Evolutionary conservation across 2,888 invertebrate species (phyloP), one percentile per base, ranked within the genome.

Genomic region (Ochropacha duplaris): DNA sequence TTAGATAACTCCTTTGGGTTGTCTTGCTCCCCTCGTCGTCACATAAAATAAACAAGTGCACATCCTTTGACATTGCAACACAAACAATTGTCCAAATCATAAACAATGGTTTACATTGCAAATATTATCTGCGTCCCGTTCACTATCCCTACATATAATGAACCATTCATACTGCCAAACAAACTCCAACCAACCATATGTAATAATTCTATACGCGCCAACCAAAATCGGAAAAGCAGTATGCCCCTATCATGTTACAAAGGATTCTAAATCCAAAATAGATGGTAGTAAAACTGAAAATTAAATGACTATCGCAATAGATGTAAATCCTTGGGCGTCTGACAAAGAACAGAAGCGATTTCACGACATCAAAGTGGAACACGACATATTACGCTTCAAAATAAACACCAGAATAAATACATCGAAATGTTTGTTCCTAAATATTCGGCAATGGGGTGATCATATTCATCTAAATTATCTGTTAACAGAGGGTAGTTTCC

Each of bases 281-380:
- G 86, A 85, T 78, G 72, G 85, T 78, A 80, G 72, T 91, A 92
- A 90, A 91, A 90, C 83, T 68, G 81, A 88, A 84, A 90, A 83
- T 90, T 81, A 87, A 88, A 86, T 81, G 84, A 79, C 81, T 72
- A 76, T 77, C 76, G 79, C 74, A 84, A 86, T 89, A 86, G 86
- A 89, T 84, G 85, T 91, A 88, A 88, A 87, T 88, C 90, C 85
- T 89, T 90, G 86, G 79, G 84, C 78, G 77, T 74, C 84, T 90
- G 92, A 91, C 90, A 87, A 88, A 88, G 89, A 89, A 88, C 91
- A 91, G 92, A 90, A 91, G 86, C 92, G 92, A 90, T 91, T 91
- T 90, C 89, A 90, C 87, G 90, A 92, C 92, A 92, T 92, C 92
- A 92, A 92, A 92, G 92, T 90, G 90, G 90, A 90, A 90, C 89